Percentiles rank a stretch among this genome's conserved stretches.
Evolutionary conservation across 2,888 invertebrate species (phyloP).

Genomic region (Chydorus sphaericus): DNA sequence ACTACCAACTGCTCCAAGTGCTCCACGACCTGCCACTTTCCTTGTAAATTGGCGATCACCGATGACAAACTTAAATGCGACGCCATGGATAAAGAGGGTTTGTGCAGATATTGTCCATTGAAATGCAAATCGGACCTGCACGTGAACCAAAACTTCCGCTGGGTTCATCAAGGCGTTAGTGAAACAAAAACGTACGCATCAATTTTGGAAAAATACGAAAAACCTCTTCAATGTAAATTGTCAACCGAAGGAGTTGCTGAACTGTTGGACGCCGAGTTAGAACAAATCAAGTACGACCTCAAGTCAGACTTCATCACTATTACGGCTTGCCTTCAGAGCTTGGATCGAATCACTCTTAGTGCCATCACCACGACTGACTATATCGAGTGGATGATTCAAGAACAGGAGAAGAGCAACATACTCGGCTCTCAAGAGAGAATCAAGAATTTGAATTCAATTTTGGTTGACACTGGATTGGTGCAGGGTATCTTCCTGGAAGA

Average conservation of each 20-base stretch:
- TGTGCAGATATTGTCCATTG: constrained; percentile 14
- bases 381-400: constrained; percentile 21
- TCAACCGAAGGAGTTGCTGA: constrained; percentile 13
- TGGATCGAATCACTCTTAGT: constrained; percentile 21
- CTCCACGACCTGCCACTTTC: constrained; percentile 21
- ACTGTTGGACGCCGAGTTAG: constrained; percentile 15
- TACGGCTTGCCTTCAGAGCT: constrained; percentile 5
- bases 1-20: constrained; percentile 22
- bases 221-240: constrained; percentile 16
- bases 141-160: constrained; percentile 15
- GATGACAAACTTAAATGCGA: constrained; percentile 18
- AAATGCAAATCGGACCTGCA: constrained; percentile 18
- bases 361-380: constrained; percentile 21
- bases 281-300: constrained; percentile 15
- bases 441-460: no score
- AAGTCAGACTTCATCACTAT: constrained; percentile 11
- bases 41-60: constrained; percentile 19
- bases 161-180: constrained; percentile 4
- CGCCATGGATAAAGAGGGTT: constrained; percentile 16
- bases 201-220: constrained; percentile 18
- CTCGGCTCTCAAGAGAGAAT: background rate
- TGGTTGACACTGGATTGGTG: no score
- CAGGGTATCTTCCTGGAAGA: no score
- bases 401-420: constrained; percentile 18
- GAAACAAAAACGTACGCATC: constrained; percentile 19